Evolutionary conservation across 2,113 vertebrate species (phyloP).

Genomic region (Orycteropus afer): DNA sequence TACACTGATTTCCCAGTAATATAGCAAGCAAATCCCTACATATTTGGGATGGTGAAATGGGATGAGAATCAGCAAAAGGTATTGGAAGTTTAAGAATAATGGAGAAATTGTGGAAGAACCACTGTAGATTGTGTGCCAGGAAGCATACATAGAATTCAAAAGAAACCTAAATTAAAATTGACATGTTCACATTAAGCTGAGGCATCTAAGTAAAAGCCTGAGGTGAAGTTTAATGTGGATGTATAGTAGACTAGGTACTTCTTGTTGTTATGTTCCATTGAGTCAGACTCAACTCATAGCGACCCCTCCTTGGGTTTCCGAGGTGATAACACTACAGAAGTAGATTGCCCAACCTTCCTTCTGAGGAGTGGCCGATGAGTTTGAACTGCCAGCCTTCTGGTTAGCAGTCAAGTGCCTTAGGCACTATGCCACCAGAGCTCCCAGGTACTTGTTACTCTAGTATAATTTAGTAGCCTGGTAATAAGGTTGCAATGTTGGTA

Average conservation of each 20-base stretch:
- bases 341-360: too few species aligned
- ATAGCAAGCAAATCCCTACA: not conserved
- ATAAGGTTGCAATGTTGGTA: not conserved
- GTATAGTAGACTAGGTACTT: not conserved
- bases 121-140: not conserved
- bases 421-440: too few species aligned
- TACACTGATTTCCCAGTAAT: fast-evolving
- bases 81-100: not conserved
- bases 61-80: not conserved
- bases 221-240: not conserved
- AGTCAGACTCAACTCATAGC: too few species aligned
- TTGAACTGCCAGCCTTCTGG: too few species aligned
- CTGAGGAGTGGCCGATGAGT: too few species aligned
- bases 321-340: too few species aligned
- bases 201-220: too few species aligned
- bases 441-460: not conserved
- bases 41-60: not conserved
- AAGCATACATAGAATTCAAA: not conserved
- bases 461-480: not conserved
- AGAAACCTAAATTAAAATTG: too few species aligned
- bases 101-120: not conserved
- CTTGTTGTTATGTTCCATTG: too few species aligned
- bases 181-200: too few species aligned
- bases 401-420: too few species aligned
- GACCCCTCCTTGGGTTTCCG: too few species aligned